phyloP scores from a whole-genome alignment of 2,888 invertebrate genomes.

The Phortica okadai region DNA sequence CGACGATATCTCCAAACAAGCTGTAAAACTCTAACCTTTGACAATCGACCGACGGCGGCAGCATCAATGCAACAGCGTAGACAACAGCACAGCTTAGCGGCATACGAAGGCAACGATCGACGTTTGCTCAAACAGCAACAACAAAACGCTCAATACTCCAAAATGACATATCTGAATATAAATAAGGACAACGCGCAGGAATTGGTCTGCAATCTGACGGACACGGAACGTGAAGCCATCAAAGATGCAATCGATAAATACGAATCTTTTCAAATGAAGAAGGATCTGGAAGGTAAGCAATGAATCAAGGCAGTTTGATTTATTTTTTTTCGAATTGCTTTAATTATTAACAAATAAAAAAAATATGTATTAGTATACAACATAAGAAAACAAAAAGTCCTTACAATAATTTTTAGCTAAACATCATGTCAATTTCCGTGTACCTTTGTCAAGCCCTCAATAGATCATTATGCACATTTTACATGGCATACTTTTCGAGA shows the following conservation, averaged over 20 bases:
- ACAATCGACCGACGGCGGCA: neutral
- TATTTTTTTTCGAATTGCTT: constrained; percentile 30
- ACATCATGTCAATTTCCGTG: neutral
- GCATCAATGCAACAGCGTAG: neutral
- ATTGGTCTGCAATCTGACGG: constrained; percentile 83
- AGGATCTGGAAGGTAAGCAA: constrained; percentile 85
- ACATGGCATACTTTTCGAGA: constrained; percentile 38
- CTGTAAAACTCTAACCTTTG: neutral
- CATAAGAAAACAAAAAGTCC: neutral
- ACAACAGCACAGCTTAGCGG: neutral
- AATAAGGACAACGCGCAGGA: constrained; percentile 85
- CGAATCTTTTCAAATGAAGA: constrained; percentile 85
- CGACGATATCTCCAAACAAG: neutral
- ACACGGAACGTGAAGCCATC: constrained; percentile 84
- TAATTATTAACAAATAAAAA: constrained; percentile 19
- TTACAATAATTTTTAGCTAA: neutral
- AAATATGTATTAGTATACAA: neutral
- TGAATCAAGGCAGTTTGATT: constrained; percentile 25
- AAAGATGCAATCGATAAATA: constrained; percentile 84
- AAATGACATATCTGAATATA: constrained; percentile 41
- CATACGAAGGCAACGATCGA: neutral
- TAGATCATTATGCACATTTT: neutral
- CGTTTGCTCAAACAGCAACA: neutral
- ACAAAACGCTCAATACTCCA: neutral
- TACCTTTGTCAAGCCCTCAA: neutral